A percentile compares a stretch with the other conserved stretches of the same genome.
Conservation (phyloP, 2,113 vertebrate species). For the Salvelinus sp. region DNA sequence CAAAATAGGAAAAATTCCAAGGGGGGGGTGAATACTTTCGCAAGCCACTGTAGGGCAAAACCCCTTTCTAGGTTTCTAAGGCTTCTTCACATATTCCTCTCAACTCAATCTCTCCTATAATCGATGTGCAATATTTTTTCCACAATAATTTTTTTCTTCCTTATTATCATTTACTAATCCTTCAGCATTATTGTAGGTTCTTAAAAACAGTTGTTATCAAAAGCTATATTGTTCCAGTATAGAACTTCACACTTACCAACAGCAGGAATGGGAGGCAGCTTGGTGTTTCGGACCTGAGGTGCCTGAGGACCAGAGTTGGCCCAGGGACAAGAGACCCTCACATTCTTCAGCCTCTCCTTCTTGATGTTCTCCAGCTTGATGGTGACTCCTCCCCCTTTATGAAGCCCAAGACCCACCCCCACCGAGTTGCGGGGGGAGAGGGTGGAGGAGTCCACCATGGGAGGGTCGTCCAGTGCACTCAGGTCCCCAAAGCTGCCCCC, state of each 20-base stretch:
- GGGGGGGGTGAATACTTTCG: no score
- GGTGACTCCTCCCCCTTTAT: constrained; percentile 77
- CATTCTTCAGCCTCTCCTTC: constrained; percentile 91
- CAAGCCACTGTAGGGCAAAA: neutral
- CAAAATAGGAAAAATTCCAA: no score
- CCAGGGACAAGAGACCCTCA: constrained; percentile 93
- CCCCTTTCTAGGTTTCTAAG: neutral
- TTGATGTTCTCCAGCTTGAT: constrained; percentile 95
- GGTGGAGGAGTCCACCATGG: constrained; percentile 86
- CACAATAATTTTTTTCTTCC: neutral
- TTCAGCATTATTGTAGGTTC: no score
- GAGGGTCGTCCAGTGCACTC: constrained; percentile 83
- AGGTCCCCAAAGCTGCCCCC: constrained; percentile 97
- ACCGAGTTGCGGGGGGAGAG: constrained; percentile 79
- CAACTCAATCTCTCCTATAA: no score
- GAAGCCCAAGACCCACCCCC: constrained; percentile 86
- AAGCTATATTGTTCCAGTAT: constrained; percentile 44
- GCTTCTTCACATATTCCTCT: no score
- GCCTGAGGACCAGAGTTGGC: constrained; percentile 79
- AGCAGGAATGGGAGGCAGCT: constrained; percentile 92
- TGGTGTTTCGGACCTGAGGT: constrained; percentile 78
- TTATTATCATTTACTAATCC: no score
- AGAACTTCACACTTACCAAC: constrained; percentile 79
- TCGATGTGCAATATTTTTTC: no score
- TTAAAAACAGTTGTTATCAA: neutral